These are phyloP conservation scores for Pyrocephalus nanus DNA, from an alignment of 2,797 vertebrate species.

Conservation along the genomic window DNA sequence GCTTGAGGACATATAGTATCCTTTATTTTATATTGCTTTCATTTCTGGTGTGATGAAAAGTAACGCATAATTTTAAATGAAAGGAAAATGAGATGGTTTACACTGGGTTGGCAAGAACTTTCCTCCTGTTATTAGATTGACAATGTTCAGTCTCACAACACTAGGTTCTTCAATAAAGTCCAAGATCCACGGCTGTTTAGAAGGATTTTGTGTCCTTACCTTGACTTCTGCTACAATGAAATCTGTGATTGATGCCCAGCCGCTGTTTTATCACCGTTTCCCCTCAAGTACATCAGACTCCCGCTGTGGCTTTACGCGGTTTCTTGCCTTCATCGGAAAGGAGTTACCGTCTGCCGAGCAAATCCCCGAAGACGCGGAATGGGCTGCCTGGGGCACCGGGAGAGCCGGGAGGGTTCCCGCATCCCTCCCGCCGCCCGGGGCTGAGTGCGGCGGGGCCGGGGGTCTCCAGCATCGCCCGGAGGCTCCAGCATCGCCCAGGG, in stretches of 20 bases:
- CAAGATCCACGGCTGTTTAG: neutral
- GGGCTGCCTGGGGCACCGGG: neutral
- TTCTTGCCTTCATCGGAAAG: neutral
- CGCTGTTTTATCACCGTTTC: rapidly evolving
- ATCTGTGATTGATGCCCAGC: neutral
- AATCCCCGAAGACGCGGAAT: neutral
- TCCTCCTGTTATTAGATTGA: neutral
- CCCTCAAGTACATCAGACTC: neutral
- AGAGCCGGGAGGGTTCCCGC: neutral
- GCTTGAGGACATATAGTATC: neutral
- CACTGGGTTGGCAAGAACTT: neutral
- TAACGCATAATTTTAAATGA: neutral
- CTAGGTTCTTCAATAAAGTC: rapidly evolving
- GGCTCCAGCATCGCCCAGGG: too few relatives aligned
- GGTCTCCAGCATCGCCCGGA: too few relatives aligned
- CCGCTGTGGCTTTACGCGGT: rapidly evolving
- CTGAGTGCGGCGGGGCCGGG: too few relatives aligned
- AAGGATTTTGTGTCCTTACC: neutral
- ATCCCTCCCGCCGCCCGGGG: too few relatives aligned
- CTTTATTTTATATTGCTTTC: neutral
- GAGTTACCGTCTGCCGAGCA: neutral
- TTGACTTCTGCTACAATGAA: neutral
- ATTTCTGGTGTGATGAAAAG: neutral
- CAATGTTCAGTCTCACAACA: rapidly evolving
- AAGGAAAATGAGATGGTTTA: neutral